These are phyloP conservation scores for Amphipyra tragopoginis DNA, from an alignment of 2,888 invertebrate genomes.

Conservation along the genomic window DNA sequence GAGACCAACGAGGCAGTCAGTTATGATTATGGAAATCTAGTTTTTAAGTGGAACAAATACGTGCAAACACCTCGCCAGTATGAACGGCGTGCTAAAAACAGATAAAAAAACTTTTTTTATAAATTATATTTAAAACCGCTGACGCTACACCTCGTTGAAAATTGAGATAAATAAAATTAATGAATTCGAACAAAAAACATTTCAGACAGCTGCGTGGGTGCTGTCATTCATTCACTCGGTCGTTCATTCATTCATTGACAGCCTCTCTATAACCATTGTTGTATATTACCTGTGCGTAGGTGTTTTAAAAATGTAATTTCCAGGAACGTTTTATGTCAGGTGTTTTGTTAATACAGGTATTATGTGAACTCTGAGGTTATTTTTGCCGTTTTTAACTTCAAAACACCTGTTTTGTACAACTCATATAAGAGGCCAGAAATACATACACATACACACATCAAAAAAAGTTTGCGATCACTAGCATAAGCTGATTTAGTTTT, in stretches of 20 bases:
- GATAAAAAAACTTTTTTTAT: too few species aligned
- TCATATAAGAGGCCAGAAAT: too few species aligned
- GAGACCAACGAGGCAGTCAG: too few species aligned
- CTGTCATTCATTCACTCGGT: conserved; percentile 7
- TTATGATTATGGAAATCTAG: too few species aligned
- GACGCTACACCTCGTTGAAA: too few species aligned
- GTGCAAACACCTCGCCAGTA: too few species aligned
- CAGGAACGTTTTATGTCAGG: background rate
- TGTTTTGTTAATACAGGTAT: background rate
- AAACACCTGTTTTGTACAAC: too few species aligned
- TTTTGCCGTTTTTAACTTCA: background rate
- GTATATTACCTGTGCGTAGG: background rate
- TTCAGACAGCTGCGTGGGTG: conserved; percentile 15
- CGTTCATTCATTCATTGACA: conserved; percentile 13
- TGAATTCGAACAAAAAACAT: conserved; percentile 8
- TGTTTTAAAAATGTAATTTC: conserved; percentile 1
- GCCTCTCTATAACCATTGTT: background rate
- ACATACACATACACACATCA: too few species aligned
- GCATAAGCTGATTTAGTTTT: too few species aligned
- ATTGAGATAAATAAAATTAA: conserved; percentile 6
- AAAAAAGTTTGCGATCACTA: too few species aligned
- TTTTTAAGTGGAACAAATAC: too few species aligned
- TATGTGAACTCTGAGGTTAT: background rate
- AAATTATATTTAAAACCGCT: background rate
- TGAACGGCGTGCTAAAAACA: too few species aligned